Conservation (phyloP, 2,888 invertebrate species). For the Crocallis elinguaria region DNA sequence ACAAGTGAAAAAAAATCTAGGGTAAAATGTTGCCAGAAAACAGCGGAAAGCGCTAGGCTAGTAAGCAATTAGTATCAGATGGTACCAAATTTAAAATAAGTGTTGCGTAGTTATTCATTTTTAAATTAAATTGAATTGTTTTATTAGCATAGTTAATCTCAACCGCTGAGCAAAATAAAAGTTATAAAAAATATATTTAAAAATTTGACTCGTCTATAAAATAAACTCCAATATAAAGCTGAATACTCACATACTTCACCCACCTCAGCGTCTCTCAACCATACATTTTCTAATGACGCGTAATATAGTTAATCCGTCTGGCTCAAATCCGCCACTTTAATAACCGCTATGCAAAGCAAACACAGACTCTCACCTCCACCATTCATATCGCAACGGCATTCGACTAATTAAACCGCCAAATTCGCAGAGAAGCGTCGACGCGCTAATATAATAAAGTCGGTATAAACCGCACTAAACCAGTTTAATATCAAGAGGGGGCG, state of each 20-base stretch:
- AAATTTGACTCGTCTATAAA: not conserved
- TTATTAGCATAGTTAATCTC: no score
- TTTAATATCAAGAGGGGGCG: constrained; percentile 74
- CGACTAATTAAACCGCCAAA: constrained; percentile 36
- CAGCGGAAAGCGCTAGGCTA: no score
- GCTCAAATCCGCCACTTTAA: constrained; percentile 43
- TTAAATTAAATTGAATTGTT: no score
- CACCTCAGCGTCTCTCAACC: not conserved
- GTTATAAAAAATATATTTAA: not conserved
- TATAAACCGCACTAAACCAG: constrained; percentile 76
- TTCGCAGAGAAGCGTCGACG: constrained; percentile 60
- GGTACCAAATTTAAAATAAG: no score
- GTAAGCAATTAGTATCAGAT: no score
- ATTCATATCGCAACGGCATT: constrained; percentile 54
- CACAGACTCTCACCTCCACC: constrained; percentile 48
- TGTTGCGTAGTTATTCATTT: no score
- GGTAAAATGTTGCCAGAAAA: no score
- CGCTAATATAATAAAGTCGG: constrained; percentile 81
- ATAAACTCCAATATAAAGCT: constrained; percentile 12
- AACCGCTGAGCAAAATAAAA: no score
- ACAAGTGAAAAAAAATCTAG: no score
- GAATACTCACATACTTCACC: not conserved
- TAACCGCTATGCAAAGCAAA: constrained; percentile 35
- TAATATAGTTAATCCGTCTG: constrained; percentile 30
- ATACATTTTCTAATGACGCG: constrained; percentile 10